phyloP scores from a whole-genome alignment of 1,140 invertebrate genomes.

The Drosophila guanche region DNA sequence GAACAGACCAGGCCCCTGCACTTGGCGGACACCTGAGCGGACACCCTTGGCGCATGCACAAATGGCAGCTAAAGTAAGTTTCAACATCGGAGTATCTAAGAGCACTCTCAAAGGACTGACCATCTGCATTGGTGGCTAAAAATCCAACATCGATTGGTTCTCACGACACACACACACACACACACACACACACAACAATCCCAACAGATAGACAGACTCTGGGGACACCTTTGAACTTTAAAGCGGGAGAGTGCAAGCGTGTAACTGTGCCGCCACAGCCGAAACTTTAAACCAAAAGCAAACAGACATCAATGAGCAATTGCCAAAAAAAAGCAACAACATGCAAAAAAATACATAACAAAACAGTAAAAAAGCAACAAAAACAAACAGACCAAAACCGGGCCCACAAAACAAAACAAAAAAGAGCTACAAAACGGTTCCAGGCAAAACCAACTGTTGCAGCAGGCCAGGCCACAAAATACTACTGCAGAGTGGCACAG shows the following conservation, averaged over 20 bases:
- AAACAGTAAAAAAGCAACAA: constrained; percentile 31
- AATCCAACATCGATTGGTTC: constrained; percentile 57
- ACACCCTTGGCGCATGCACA: constrained; percentile 56
- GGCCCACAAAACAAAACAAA: constrained; percentile 31
- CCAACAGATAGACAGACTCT: constrained; percentile 18
- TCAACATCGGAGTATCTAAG: neutral
- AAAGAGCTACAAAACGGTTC: constrained; percentile 38
- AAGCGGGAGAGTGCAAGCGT: constrained; percentile 73
- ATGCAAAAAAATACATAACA: constrained; percentile 40
- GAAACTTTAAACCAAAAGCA: constrained; percentile 60
- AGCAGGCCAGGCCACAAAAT: constrained; percentile 16
- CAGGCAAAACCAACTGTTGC: constrained; percentile 72
- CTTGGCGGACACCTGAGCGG: constrained; percentile 44
- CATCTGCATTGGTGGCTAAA: constrained; percentile 37
- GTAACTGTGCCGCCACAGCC: constrained; percentile 45
- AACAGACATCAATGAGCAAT: constrained; percentile 74
- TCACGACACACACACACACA: constrained; percentile 57
- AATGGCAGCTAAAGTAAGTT: constrained; percentile 74
- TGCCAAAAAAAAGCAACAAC: constrained; percentile 25
- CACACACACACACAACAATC: constrained; percentile 41
- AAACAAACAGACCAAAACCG: constrained; percentile 45
- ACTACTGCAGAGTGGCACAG: constrained; percentile 34
- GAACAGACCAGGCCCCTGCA: constrained; percentile 32
- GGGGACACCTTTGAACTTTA: constrained; percentile 74
- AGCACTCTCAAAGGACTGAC: constrained; percentile 19